phyloP scores from a whole-genome alignment of 2,113 vertebrate species.

The Pao palembangensis region DNA sequence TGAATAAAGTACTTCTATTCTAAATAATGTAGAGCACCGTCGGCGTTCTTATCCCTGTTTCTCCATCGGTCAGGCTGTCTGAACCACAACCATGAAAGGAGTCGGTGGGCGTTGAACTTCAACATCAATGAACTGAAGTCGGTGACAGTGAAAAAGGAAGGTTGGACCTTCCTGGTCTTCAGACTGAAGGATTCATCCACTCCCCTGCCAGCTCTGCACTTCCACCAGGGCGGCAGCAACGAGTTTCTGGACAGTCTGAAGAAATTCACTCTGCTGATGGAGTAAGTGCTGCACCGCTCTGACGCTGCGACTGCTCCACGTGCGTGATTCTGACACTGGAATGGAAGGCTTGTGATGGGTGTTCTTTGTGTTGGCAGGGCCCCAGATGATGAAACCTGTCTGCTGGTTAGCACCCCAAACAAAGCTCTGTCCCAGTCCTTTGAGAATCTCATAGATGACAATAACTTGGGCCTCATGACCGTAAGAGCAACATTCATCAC shows the following conservation, averaged over 20 bases:
- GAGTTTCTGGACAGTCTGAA: slow-evolving; percentile 85
- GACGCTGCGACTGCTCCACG: neutral
- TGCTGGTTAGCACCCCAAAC: slow-evolving; percentile 84
- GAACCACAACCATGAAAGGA: slow-evolving; percentile 70
- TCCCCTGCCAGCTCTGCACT: slow-evolving; percentile 85
- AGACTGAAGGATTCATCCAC: slow-evolving; percentile 82
- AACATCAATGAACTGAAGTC: slow-evolving; percentile 85
- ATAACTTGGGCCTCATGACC: slow-evolving; percentile 84
- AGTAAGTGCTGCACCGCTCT: slow-evolving; percentile 78
- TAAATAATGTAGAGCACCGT: no score
- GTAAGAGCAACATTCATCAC: slow-evolving; percentile 62
- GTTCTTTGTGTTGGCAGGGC: slow-evolving; percentile 65
- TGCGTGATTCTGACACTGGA: no score
- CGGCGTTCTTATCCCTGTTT: neutral
- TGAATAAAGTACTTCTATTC: no score
- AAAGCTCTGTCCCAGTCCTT: slow-evolving; percentile 93
- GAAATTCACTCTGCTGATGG: slow-evolving; percentile 82
- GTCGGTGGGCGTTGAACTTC: slow-evolving; percentile 88
- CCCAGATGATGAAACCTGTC: slow-evolving; percentile 77
- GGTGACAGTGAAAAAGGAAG: slow-evolving; percentile 85
- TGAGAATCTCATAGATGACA: slow-evolving; percentile 94
- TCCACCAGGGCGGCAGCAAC: slow-evolving; percentile 90
- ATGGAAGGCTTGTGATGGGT: no score
- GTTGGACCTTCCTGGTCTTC: slow-evolving; percentile 88
- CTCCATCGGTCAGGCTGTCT: slow-evolving; percentile 48